Percentiles rank a stretch among this genome's conserved stretches.
Evolutionary conservation across 2,888 invertebrate species (phyloP).

Genomic region (Standfussiana lucernea): DNA sequence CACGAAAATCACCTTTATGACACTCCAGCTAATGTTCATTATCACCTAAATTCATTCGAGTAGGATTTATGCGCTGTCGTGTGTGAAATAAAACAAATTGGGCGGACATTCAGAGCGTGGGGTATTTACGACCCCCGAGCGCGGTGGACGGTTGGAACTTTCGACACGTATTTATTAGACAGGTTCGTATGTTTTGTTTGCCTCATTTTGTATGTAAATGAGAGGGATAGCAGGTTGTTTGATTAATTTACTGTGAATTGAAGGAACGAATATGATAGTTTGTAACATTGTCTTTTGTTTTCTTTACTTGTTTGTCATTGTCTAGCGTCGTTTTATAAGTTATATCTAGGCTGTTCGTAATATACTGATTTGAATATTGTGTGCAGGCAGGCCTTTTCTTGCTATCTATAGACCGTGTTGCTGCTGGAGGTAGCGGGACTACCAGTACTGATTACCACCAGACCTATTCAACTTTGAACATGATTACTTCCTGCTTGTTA

Average conservation of each 20-base stretch:
- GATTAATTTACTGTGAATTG: constrained; percentile 21
- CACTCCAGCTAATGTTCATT: background rate
- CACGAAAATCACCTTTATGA: constrained; percentile 20
- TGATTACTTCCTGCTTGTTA: constrained; percentile 23
- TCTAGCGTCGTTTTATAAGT: background rate
- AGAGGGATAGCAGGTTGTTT: constrained; percentile 32
- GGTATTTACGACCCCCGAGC: constrained; percentile 55
- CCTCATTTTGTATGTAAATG: constrained; percentile 57
- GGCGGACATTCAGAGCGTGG: constrained; percentile 36
- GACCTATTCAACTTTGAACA: background rate
- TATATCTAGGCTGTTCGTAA: too few species aligned
- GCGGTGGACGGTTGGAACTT: constrained; percentile 46
- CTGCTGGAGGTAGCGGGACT: constrained; percentile 20
- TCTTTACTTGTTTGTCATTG: constrained; percentile 4
- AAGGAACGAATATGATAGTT: background rate
- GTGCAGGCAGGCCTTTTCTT: too few species aligned
- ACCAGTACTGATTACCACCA: constrained; percentile 3
- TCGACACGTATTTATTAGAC: constrained; percentile 57
- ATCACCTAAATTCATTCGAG: constrained; percentile 1
- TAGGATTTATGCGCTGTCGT: constrained; percentile 40
- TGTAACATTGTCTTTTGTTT: background rate
- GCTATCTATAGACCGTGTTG: background rate
- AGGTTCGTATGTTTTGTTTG: constrained; percentile 39
- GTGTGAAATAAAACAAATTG: constrained; percentile 67
- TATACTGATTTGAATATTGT: too few species aligned